phyloP scores from a whole-genome alignment of 2,113 vertebrate species.

The Hylia prasina region DNA sequence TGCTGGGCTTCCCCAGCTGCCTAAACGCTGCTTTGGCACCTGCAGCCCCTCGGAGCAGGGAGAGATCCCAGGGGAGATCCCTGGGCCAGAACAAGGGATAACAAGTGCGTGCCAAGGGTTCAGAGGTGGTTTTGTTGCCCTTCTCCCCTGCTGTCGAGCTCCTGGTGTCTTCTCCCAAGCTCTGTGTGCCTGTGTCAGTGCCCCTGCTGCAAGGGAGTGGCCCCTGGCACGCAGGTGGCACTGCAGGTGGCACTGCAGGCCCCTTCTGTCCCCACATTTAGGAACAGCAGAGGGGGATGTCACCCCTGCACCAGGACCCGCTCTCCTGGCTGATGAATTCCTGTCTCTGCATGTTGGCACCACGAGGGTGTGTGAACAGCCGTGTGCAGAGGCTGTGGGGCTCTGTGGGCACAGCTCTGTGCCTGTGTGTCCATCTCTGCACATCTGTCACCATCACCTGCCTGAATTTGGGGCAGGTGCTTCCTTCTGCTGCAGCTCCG shows the following conservation, averaged over 20 bases:
- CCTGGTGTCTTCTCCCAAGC: not conserved
- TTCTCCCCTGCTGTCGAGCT: too few species aligned
- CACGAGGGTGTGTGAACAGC: accelerated
- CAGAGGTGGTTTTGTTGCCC: not conserved
- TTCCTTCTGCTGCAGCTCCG: too few species aligned
- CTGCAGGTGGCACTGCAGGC: too few species aligned
- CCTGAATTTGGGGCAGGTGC: too few species aligned
- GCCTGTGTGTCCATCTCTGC: accelerated
- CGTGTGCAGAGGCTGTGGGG: not conserved
- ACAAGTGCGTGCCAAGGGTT: accelerated
- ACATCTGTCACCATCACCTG: accelerated
- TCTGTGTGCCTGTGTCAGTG: accelerated
- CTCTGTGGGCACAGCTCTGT: accelerated
- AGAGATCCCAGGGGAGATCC: accelerated
- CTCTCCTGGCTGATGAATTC: not conserved
- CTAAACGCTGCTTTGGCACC: not conserved
- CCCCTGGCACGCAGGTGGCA: not conserved
- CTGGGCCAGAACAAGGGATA: accelerated
- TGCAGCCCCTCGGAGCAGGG: not conserved
- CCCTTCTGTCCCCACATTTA: not conserved
- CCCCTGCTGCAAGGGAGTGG: not conserved
- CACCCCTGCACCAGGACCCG: not conserved
- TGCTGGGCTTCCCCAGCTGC: not conserved
- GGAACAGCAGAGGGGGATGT: accelerated
- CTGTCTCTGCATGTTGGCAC: accelerated